Evolutionary conservation across 2,113 vertebrate species (phyloP).

Genomic region (Oostethus manadensis): DNA sequence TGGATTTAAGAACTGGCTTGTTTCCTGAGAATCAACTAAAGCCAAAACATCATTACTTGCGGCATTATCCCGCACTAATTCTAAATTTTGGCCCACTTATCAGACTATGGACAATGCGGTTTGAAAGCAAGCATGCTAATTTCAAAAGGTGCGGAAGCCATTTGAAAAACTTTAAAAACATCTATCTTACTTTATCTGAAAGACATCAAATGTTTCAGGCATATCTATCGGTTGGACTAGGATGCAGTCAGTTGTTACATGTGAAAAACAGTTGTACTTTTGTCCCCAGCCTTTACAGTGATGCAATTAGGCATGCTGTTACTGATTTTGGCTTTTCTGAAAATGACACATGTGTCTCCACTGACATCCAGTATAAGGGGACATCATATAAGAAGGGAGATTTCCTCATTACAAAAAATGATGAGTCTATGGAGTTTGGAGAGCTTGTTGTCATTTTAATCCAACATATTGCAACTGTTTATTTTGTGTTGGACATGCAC

Average conservation of each 20-base stretch:
- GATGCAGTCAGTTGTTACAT: conserved; percentile 25
- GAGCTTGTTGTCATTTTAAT: conserved; percentile 41
- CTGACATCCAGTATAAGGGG: no score
- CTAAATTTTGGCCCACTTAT: conserved; percentile 43
- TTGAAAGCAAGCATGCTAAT: conserved; percentile 36
- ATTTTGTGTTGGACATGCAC: conserved; percentile 30
- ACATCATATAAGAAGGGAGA: conserved; percentile 30
- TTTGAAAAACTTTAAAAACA: conserved; percentile 42
- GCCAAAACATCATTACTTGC: conserved; percentile 17
- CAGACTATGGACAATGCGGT: conserved; percentile 28
- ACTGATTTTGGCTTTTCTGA: conserved; percentile 32
- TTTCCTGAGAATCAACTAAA: conserved; percentile 21
- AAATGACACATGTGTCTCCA: conserved; percentile 34
- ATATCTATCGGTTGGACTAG: conserved; percentile 33
- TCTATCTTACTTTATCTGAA: conserved; percentile 26
- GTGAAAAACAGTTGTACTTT: conserved; percentile 37
- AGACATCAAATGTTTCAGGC: conserved; percentile 41
- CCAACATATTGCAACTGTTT: conserved; percentile 22
- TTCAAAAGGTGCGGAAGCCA: conserved; percentile 41
- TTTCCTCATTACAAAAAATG: conserved; percentile 30
- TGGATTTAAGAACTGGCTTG: conserved; percentile 32
- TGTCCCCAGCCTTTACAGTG: conserved; percentile 35
- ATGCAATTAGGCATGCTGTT: conserved; percentile 39
- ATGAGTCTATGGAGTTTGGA: conserved; percentile 35
- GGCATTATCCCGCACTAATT: conserved; percentile 29